Percentiles rank a stretch among this genome's conserved stretches.
Conservation (phyloP, 35 echinoderm and acorn worm genomes). For the Lytechinus variegatus region DNA sequence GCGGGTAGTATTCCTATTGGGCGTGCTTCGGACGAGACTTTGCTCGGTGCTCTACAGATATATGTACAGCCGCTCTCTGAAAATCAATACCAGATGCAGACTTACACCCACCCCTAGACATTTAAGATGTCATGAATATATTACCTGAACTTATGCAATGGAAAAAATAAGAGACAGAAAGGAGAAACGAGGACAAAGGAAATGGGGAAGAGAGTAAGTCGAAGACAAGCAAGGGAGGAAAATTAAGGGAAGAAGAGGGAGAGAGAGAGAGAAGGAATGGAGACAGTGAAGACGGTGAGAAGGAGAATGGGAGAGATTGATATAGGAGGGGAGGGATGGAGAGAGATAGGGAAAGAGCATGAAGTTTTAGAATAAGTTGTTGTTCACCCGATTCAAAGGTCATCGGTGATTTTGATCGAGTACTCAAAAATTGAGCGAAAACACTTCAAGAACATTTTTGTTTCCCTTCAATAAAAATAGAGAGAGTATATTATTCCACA, state of each 20-base stretch:
- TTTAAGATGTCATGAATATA: conserved; percentile 6
- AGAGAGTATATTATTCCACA: not conserved
- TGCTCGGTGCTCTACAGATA: not conserved
- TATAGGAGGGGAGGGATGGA: not conserved
- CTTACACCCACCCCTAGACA: not conserved
- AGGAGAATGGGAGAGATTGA: too few species aligned
- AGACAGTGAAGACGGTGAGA: too few species aligned
- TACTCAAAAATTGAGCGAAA: not conserved
- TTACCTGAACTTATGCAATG: not conserved
- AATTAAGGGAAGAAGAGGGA: not conserved
- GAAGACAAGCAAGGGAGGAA: not conserved
- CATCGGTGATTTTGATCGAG: not conserved
- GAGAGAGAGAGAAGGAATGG: not conserved
- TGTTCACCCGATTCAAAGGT: not conserved
- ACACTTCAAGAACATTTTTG: not conserved
- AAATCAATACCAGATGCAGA: not conserved
- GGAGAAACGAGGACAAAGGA: not conserved
- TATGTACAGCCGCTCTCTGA: not conserved
- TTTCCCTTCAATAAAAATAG: not conserved
- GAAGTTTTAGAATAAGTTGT: not conserved
- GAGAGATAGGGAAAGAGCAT: not conserved
- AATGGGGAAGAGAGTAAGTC: not conserved
- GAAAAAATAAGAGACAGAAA: not conserved
- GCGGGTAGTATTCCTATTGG: not conserved
- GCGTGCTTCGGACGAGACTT: not conserved